Conservation (phyloP, 2,888 invertebrate genomes). For the Drosophila diplacantha region DNA sequence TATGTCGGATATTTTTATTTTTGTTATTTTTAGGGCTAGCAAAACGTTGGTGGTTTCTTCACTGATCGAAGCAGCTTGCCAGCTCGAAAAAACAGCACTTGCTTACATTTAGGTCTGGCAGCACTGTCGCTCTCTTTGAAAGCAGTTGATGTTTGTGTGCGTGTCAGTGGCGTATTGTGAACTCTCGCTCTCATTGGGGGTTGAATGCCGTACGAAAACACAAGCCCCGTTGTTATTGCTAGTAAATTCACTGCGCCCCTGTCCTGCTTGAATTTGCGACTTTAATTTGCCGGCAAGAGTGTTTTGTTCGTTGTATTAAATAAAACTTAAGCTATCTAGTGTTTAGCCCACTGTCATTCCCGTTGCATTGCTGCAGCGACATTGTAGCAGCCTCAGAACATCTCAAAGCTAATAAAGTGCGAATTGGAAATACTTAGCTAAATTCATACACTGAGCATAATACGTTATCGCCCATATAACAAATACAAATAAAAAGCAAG, state of each 20-base stretch:
- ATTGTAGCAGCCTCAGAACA: conserved; percentile 22
- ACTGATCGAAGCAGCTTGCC: conserved; percentile 49
- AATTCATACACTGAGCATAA: not conserved
- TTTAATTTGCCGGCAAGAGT: conserved; percentile 42
- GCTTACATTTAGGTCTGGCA: conserved; percentile 51
- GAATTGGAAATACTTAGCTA: not conserved
- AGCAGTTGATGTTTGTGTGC: conserved; percentile 25
- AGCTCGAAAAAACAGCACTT: conserved; percentile 20
- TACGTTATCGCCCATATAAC: not conserved
- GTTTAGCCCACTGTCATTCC: not conserved
- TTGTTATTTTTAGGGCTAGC: not conserved
- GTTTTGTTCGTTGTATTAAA: not conserved
- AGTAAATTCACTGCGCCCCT: conserved; percentile 15
- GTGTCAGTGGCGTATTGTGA: conserved; percentile 40
- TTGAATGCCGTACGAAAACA: not conserved
- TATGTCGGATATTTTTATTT: not conserved
- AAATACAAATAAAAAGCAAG: not conserved
- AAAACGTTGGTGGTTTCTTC: conserved; percentile 2
- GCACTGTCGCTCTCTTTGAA: conserved; percentile 34
- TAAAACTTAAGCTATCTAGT: not conserved
- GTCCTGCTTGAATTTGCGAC: not conserved
- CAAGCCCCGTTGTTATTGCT: conserved; percentile 14
- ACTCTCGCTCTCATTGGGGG: conserved; percentile 10
- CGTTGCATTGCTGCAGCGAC: not conserved
- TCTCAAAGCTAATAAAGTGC: not conserved